phyloP scores from a whole-genome alignment of 1,140 invertebrate species.

The Cotesia vestalis region DNA sequence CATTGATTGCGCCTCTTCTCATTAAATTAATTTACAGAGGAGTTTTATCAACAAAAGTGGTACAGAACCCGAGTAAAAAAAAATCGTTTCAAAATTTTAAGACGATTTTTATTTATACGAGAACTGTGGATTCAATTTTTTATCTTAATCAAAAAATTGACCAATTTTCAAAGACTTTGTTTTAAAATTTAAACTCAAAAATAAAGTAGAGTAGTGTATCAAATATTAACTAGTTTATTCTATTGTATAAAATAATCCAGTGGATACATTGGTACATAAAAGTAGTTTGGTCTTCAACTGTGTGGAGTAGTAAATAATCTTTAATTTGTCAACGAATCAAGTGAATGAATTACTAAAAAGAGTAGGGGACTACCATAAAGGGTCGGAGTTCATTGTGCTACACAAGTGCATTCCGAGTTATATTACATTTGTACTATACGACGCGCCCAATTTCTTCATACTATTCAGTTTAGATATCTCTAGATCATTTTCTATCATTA shows the following conservation, averaged over 20 bases:
- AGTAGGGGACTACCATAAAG: constrained; percentile 38
- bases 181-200: too few relatives aligned
- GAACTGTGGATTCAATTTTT: too few relatives aligned
- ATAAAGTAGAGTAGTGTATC: not conserved
- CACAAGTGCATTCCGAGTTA: constrained; percentile 53
- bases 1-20: not conserved
- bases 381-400: constrained; percentile 60
- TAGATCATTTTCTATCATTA: not conserved
- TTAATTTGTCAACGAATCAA: constrained; percentile 35
- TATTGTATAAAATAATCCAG: not conserved
- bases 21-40: not conserved
- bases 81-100: too few relatives aligned
- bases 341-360: constrained; percentile 28
- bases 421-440: constrained; percentile 5
- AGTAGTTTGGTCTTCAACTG: not conserved
- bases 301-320: not conserved
- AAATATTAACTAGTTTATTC: not conserved
- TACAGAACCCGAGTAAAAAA: too few relatives aligned
- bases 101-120: too few relatives aligned
- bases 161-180: too few relatives aligned
- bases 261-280: not conserved
- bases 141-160: too few relatives aligned
- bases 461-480: constrained; percentile 14
- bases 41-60: too few relatives aligned
- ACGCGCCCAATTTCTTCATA: constrained; percentile 50